phyloP scores from a whole-genome alignment of 2,888 invertebrate species.

The Callosobruchus maculatus region DNA sequence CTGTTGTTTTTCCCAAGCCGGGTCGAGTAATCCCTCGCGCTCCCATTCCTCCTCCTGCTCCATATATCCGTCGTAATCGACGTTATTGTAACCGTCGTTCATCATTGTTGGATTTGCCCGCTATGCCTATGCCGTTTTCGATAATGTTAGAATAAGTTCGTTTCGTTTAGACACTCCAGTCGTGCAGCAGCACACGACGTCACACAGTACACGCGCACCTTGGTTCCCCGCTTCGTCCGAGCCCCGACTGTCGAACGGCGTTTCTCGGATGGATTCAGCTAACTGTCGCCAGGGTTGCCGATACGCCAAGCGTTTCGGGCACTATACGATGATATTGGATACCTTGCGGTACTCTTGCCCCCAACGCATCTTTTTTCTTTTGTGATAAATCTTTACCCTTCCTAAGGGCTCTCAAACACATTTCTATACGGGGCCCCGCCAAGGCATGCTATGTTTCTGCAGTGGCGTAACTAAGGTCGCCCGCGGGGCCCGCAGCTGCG shows the following conservation, averaged over 20 bases:
- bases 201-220: constrained; percentile 36
- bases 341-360: not conserved
- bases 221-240: constrained; percentile 46
- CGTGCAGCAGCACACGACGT: constrained; percentile 43
- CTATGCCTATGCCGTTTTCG: not conserved
- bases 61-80: constrained; percentile 85
- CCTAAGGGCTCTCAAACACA: too few species aligned
- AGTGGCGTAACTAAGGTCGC: too few species aligned
- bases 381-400: too few species aligned
- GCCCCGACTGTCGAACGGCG: constrained; percentile 27
- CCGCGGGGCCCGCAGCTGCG: too few species aligned
- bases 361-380: too few species aligned
- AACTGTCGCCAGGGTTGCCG: not conserved
- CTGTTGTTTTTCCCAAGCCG: constrained; percentile 99
- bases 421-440: too few species aligned
- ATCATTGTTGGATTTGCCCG: constrained; percentile 47
- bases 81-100: constrained; percentile 57
- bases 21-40: constrained; percentile 97
- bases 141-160: not conserved
- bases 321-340: not conserved
- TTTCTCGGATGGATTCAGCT: not conserved
- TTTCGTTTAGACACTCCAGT: not conserved
- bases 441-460: too few species aligned
- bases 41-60: constrained; percentile 99
- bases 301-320: not conserved